These are phyloP conservation scores for Heliconius congener DNA, from an alignment of 1,140 invertebrate genomes.

Conservation along the genomic window DNA sequence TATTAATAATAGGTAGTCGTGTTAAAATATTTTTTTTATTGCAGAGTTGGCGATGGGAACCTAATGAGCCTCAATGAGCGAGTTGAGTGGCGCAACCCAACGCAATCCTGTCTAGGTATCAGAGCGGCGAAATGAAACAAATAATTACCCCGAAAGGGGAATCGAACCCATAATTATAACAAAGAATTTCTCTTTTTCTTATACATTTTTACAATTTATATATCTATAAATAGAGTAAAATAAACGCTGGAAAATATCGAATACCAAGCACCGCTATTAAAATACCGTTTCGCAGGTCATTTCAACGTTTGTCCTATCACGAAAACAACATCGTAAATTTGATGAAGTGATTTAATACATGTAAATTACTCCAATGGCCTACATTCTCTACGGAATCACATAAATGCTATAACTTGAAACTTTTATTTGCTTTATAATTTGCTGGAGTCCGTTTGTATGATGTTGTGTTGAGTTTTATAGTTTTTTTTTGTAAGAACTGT, in stretches of 20 bases:
- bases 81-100: background rate
- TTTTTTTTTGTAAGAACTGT: background rate
- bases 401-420: background rate
- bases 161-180: too few relatives aligned
- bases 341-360: constrained; percentile 11
- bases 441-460: background rate
- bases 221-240: background rate
- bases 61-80: too few relatives aligned
- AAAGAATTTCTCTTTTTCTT: background rate
- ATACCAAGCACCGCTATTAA: background rate
- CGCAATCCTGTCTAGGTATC: too few relatives aligned
- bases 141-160: too few relatives aligned
- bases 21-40: too few relatives aligned
- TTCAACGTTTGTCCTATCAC: background rate
- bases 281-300: background rate
- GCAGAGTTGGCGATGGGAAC: too few relatives aligned
- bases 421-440: background rate
- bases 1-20: too few relatives aligned
- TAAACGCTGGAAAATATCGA: background rate
- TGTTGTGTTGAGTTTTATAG: background rate
- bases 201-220: background rate
- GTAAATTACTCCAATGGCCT: background rate
- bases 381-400: constrained; percentile 15
- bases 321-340: constrained; percentile 37
- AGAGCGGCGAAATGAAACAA: too few relatives aligned